Evolutionary conservation across 2,888 invertebrate species (phyloP), one percentile per base, ranked within the genome.

Genomic region (Ochropleura plecta): DNA sequence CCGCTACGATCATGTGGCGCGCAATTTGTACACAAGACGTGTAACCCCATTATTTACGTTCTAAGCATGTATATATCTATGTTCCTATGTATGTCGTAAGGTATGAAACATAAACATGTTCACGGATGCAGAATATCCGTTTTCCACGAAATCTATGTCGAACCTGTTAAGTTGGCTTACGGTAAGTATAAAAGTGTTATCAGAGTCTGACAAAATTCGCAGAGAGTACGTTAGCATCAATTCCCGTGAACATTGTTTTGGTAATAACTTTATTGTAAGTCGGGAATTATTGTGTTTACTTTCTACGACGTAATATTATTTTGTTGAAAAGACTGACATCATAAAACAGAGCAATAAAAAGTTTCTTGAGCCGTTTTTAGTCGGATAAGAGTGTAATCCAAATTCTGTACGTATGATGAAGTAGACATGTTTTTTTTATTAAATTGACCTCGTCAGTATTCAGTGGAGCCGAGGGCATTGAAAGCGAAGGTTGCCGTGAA

Each of bases 401-500:
- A 86, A 84, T 76, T 83, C 76, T 69, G 70, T 80, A 82, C 71
- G 83, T 86, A 86, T 86, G 81, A 82, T 75, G 83, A 72, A 85
- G 71, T 78, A 82, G 76, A 82, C 73, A 77, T 81, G 83, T 86
- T 85, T 84, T 84, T 84, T 88, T 88, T 88, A 84, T 84, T 81
- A 86, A 89, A 87, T 85, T 85, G 84, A 88, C 86, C 84, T 86
- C 77, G 78, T 87, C 85, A 83, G 85, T 88, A 88, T 90, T 90
- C 87, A 89, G 87, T 88, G 86, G 83, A 73, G 79, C 74, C 77
- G 89, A 91, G 86, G 89, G 89, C 87, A 90, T 82, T 80, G 89
- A 89, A 91, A 91, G 85, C 88, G 91, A 90, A 93, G 90, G 90
- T 91, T 89, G 80, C 85, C 88, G 86, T 81, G 90, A 90, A 91